These are phyloP conservation scores for Ichneumoninae sp. DNA, from an alignment of 2,888 invertebrate genomes.

Conservation along the genomic window DNA sequence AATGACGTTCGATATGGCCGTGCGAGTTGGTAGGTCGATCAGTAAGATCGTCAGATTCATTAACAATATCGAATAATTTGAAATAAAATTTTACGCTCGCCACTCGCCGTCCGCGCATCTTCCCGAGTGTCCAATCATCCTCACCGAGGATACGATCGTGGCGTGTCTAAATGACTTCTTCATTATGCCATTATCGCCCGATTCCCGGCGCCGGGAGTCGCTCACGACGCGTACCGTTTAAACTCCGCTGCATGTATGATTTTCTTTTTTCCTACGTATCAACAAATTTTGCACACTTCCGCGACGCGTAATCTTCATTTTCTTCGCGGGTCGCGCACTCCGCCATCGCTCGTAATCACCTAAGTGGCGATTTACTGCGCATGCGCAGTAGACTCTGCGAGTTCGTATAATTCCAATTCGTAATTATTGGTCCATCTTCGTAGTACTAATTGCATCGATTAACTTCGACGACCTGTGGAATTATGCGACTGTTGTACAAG, in stretches of 20 bases:
- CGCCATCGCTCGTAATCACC: background rate
- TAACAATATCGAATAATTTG: background rate
- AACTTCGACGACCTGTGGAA: background rate
- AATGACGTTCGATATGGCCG: background rate
- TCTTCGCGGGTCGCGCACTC: background rate
- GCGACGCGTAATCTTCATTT: conserved; percentile 5
- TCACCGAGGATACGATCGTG: no score
- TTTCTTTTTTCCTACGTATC: background rate
- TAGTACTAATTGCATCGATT: conserved; percentile 9
- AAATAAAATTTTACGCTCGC: background rate
- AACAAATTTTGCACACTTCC: conserved; percentile 4
- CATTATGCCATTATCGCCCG: background rate
- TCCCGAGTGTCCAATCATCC: background rate
- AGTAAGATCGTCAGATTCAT: background rate
- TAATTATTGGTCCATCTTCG: background rate
- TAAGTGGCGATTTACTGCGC: background rate
- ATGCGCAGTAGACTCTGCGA: background rate
- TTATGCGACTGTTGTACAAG: background rate
- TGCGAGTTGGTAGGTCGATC: background rate
- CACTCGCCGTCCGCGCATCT: background rate
- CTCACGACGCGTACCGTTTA: background rate
- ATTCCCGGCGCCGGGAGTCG: background rate
- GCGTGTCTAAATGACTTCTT: background rate
- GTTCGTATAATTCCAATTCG: no score
- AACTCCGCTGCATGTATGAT: background rate